Conservation (phyloP, 2,113 vertebrate genomes). For the Triplophysa tibetana region DNA sequence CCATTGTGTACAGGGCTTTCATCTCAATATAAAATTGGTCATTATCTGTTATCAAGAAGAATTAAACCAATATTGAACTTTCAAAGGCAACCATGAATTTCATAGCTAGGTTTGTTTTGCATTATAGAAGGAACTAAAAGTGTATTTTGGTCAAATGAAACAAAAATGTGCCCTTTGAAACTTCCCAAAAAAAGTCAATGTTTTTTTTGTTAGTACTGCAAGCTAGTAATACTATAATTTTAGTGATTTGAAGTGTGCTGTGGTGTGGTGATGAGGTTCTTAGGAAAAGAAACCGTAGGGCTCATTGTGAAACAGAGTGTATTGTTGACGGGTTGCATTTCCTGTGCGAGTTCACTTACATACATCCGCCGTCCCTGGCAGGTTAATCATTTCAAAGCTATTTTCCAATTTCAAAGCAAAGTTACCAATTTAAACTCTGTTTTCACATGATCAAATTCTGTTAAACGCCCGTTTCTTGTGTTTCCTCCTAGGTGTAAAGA, state of each 20-base stretch:
- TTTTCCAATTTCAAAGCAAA: not conserved
- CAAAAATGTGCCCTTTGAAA: too few species aligned
- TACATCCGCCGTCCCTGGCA: not conserved
- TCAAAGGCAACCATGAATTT: not conserved
- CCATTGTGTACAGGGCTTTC: not conserved
- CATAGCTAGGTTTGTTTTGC: not conserved
- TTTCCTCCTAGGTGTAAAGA: not conserved
- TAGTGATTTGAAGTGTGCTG: not conserved
- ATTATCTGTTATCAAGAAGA: not conserved
- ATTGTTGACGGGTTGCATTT: slow-evolving; percentile 16
- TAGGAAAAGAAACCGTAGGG: not conserved
- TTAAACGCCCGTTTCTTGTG: not conserved
- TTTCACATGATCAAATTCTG: not conserved
- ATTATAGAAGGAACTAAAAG: too few species aligned
- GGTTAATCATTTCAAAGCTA: not conserved
- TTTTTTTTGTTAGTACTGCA: not conserved
- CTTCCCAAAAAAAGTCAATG: too few species aligned
- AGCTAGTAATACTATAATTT: not conserved
- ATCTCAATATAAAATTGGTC: not conserved
- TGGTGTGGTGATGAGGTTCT: not conserved
- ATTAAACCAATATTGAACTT: not conserved
- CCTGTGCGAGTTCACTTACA: slow-evolving; percentile 5
- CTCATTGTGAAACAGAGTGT: not conserved
- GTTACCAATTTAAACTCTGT: not conserved
- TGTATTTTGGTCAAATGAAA: too few species aligned